phyloP scores from a whole-genome alignment of 2,888 invertebrate genomes.

The Osmoderma eremita region DNA sequence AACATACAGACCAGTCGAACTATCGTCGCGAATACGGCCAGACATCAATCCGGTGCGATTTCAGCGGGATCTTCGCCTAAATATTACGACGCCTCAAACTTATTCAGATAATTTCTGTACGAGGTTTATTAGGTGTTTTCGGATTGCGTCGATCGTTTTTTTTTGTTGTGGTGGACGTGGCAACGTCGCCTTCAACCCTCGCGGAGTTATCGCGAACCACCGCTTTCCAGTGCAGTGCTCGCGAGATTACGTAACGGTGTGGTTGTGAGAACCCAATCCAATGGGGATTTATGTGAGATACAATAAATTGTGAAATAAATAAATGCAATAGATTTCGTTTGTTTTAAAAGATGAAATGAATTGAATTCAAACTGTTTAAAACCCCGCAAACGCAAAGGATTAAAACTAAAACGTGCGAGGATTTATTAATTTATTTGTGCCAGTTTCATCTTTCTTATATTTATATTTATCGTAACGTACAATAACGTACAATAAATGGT shows the following conservation, averaged over 20 bases:
- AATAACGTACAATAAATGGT: no score
- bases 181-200: conserved; percentile 40
- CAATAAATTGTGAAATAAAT: background rate
- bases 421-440: no score
- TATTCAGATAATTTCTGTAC: background rate
- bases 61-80: background rate
- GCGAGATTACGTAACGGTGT: conserved; percentile 40
- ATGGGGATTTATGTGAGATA: background rate
- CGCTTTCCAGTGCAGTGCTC: conserved; percentile 35
- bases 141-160: conserved; percentile 3
- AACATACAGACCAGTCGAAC: conserved; percentile 30
- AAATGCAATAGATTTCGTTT: no score
- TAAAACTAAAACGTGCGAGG: no score
- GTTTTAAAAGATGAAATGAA: no score
- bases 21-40: conserved; percentile 20
- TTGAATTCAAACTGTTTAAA: no score
- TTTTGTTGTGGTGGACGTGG: conserved; percentile 36
- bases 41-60: background rate
- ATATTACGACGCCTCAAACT: background rate
- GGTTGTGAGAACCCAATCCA: conserved; percentile 14
- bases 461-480: no score
- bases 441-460: no score
- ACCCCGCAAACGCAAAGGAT: no score
- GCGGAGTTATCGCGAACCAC: conserved; percentile 31
- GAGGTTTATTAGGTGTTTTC: background rate